Conservation (phyloP, 2,888 invertebrate genomes). For the Polyommatus icarus region DNA sequence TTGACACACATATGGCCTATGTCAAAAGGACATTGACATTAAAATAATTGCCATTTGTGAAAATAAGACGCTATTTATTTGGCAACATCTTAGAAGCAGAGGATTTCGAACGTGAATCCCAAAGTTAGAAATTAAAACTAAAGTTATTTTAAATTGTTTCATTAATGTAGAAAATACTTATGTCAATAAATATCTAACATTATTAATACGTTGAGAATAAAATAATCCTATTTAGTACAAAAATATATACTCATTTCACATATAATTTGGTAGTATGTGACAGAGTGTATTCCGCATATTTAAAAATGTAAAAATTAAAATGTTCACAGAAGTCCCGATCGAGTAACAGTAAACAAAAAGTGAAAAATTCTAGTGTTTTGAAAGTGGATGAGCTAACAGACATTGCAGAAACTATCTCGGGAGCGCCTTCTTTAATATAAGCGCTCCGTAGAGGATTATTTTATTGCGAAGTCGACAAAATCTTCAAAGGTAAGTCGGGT, state of each 20-base stretch:
- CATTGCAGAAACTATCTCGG: slow-evolving; percentile 36
- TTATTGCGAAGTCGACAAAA: slow-evolving; percentile 59
- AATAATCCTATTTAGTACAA: neutral
- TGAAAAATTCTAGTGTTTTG: slow-evolving; percentile 54
- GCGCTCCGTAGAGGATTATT: slow-evolving; percentile 58
- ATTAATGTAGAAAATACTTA: neutral
- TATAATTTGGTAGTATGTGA: neutral
- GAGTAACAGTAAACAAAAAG: slow-evolving; percentile 71
- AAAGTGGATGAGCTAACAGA: slow-evolving; percentile 68
- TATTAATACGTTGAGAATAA: neutral
- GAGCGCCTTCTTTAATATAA: slow-evolving; percentile 54
- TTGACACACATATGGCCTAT: neutral
- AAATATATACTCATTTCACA: neutral
- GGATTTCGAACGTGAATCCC: neutral
- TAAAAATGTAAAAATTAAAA: neutral
- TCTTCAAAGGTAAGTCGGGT: slow-evolving; percentile 70
- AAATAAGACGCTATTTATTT: neutral
- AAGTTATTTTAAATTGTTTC: neutral
- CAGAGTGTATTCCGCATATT: neutral
- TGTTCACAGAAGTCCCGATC: slow-evolving; percentile 52
- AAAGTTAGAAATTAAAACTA: neutral
- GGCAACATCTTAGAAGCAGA: neutral
- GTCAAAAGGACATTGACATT: slow-evolving; percentile 7
- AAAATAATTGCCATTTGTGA: neutral
- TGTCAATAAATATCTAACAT: neutral